Conservation (phyloP, 23 tunicate species). For the Phallusia fumigata region DNA sequence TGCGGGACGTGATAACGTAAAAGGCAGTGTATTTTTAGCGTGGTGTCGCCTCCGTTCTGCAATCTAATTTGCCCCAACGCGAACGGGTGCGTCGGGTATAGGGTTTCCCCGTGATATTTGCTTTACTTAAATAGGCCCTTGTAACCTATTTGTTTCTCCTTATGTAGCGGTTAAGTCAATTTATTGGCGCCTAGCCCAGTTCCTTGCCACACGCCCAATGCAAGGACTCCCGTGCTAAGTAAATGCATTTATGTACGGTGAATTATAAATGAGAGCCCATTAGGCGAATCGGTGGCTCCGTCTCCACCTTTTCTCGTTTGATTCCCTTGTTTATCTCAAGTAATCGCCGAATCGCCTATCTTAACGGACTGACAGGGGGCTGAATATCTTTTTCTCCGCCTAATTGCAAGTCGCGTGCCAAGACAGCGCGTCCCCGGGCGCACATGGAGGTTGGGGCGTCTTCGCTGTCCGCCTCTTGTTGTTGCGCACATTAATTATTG, state of each 20-base stretch:
- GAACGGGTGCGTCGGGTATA: too few species aligned
- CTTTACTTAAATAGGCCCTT: too few species aligned
- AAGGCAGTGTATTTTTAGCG: not conserved
- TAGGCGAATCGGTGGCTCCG: not conserved
- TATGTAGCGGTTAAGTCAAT: too few species aligned
- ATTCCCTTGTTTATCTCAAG: not conserved
- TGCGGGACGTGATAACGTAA: not conserved
- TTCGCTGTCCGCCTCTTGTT: not conserved
- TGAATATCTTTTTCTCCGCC: not conserved
- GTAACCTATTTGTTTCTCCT: too few species aligned
- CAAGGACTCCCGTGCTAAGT: not conserved
- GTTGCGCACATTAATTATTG: not conserved
- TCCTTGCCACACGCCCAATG: too few species aligned
- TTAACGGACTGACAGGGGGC: not conserved
- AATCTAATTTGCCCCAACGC: too few species aligned
- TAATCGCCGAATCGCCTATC: not conserved
- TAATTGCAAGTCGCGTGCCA: slow-evolving; percentile 1
- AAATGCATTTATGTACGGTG: slow-evolving; percentile 1
- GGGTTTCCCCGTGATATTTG: too few species aligned
- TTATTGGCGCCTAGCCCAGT: too few species aligned
- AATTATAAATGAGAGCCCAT: slow-evolving; percentile 17
- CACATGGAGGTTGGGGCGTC: not conserved
- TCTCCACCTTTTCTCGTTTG: not conserved
- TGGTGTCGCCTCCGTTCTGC: not conserved
- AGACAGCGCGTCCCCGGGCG: too few species aligned